phyloP scores from a whole-genome alignment of 2,797 vertebrate genomes.

The Myotis pilosus region DNA sequence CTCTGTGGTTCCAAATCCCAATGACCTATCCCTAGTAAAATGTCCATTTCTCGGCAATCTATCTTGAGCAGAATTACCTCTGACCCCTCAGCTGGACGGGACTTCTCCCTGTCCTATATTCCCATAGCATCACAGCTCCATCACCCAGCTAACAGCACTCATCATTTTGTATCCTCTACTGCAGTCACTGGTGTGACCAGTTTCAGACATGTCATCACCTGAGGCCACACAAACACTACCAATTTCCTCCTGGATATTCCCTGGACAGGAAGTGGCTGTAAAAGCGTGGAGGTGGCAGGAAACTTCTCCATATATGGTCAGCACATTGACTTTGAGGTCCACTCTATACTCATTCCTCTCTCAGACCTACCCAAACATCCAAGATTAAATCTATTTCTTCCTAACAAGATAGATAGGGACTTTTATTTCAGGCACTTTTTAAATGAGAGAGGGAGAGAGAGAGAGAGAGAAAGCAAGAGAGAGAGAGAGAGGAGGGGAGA shows the following conservation, averaged over 20 bases:
- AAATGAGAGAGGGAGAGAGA: background rate
- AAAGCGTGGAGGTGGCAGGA: background rate
- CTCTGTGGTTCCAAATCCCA: background rate
- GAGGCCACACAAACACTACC: background rate
- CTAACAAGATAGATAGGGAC: background rate
- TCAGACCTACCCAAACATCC: background rate
- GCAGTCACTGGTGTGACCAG: background rate
- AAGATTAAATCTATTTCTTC: background rate
- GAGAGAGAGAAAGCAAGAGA: too few relatives aligned
- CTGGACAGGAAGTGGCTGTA: background rate
- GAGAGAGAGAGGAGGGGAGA: background rate
- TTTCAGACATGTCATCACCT: background rate
- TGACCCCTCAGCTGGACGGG: background rate
- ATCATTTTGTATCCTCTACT: background rate
- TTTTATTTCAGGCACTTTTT: background rate
- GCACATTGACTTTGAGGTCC: background rate
- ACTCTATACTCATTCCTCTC: background rate
- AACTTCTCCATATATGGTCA: background rate
- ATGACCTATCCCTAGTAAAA: background rate
- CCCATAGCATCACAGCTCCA: accelerated
- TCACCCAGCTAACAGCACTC: background rate
- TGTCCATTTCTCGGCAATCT: background rate
- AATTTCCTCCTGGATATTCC: background rate
- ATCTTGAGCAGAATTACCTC: background rate
- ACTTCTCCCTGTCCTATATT: background rate